Evolutionary conservation across 2,888 invertebrate species (phyloP).

Genomic region (Andrena fulva): DNA sequence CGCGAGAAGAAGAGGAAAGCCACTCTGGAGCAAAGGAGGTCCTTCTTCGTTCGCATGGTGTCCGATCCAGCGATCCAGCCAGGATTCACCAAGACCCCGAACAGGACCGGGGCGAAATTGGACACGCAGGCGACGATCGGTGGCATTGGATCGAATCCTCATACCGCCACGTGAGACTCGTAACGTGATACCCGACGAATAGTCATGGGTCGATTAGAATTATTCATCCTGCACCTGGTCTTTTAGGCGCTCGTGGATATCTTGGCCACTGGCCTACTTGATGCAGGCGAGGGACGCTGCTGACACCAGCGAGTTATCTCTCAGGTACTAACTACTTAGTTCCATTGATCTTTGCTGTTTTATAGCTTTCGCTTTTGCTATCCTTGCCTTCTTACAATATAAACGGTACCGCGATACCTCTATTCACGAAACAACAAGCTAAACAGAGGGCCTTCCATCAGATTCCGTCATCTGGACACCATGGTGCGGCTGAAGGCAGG

Average conservation of each 20-base stretch:
- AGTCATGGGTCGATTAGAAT: not conserved
- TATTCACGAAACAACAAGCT: not conserved
- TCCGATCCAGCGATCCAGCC: conserved; percentile 95
- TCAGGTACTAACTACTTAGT: conserved; percentile 87
- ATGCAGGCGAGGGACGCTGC: conserved; percentile 91
- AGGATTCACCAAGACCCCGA: conserved; percentile 83
- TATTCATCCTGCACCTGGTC: conserved; percentile 14
- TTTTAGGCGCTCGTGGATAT: conserved; percentile 94
- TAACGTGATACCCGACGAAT: not conserved
- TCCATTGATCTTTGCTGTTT: no score
- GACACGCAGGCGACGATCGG: conserved; percentile 81
- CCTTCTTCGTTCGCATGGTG: conserved; percentile 99
- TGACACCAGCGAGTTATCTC: conserved; percentile 89
- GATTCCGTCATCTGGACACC: conserved; percentile 94
- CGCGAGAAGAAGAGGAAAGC: conserved; percentile 91
- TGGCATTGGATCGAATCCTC: conserved; percentile 79
- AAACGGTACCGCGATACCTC: no score
- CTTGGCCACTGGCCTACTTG: conserved; percentile 95
- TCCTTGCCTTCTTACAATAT: no score
- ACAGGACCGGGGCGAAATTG: conserved; percentile 80
- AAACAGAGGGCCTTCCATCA: conserved; percentile 77
- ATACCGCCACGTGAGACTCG: conserved; percentile 60
- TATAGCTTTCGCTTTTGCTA: no score
- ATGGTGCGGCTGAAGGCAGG: conserved; percentile 91
- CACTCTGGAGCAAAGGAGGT: conserved; percentile 95